A percentile compares a stretch with the other conserved stretches of the same genome.
These are phyloP conservation scores for Geothlypis trichas DNA, from an alignment of 2,113 vertebrate species.

Conservation along the genomic window DNA sequence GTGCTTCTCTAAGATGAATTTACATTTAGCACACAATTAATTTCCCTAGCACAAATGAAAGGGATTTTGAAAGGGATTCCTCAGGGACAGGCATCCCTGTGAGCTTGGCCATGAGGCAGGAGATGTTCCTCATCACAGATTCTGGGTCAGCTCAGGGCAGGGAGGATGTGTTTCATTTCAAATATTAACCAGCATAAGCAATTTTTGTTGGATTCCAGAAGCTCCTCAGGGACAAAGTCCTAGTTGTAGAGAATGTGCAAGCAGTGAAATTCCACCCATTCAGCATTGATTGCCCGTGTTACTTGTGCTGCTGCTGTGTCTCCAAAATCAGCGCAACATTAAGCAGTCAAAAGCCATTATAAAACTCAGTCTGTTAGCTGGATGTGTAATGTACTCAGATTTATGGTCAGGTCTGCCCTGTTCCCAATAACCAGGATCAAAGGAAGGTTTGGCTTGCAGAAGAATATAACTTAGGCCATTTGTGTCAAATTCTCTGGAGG, in stretches of 20 bases:
- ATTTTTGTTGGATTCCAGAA: neutral
- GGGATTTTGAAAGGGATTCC: neutral
- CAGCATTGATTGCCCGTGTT: neutral
- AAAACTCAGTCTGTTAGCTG: neutral
- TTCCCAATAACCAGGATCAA: neutral
- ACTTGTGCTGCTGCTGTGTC: neutral
- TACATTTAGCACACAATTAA: conserved; percentile 49
- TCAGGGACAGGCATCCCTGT: neutral
- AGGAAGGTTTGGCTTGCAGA: neutral
- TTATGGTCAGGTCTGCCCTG: neutral
- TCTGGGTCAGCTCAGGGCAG: neutral
- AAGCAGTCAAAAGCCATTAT: neutral
- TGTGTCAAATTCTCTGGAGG: neutral
- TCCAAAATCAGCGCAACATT: neutral
- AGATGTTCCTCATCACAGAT: neutral
- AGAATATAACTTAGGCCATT: neutral
- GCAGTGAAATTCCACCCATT: neutral
- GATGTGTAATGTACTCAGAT: neutral
- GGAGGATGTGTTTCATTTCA: neutral
- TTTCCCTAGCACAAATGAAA: conserved; percentile 6
- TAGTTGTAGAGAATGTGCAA: neutral
- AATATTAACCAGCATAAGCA: conserved; percentile 17
- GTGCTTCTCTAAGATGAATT: neutral
- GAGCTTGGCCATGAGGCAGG: neutral
- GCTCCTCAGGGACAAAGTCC: neutral